A percentile compares a stretch with the other conserved stretches of the same genome.
phyloP scores from a whole-genome alignment of 2,113 vertebrate species.

The Saccopteryx leptura region DNA sequence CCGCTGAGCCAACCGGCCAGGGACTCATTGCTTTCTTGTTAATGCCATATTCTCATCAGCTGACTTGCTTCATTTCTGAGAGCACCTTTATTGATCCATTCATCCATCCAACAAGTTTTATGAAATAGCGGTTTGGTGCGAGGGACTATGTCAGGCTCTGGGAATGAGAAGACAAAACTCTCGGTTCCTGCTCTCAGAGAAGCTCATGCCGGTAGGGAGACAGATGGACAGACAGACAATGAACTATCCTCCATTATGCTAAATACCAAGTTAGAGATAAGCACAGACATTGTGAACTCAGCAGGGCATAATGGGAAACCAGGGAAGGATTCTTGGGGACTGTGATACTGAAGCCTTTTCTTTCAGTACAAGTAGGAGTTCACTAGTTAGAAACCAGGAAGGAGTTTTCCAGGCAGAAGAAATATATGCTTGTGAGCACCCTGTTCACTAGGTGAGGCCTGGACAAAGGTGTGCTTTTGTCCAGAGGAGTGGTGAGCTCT shows the following conservation, averaged over 20 bases:
- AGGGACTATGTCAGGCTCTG: not conserved
- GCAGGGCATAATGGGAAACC: not conserved
- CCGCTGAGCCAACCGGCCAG: too few species aligned
- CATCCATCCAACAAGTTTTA: not conserved
- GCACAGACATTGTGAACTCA: not conserved
- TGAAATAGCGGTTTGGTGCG: not conserved
- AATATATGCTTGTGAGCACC: not conserved
- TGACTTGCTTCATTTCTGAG: not conserved
- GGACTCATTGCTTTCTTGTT: not conserved
- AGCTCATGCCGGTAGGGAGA: not conserved
- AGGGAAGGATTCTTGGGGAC: not conserved
- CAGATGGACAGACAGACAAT: not conserved
- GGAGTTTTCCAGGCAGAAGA: not conserved
- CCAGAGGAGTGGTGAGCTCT: not conserved
- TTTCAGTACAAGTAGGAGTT: not conserved
- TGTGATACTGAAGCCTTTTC: not conserved
- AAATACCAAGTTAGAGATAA: not conserved
- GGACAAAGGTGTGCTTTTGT: not conserved
- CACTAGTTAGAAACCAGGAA: slow-evolving; percentile 10
- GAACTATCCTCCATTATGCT: not conserved
- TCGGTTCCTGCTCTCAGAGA: not conserved
- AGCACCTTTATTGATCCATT: not conserved
- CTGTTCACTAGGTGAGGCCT: not conserved
- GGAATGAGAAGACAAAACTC: not conserved
- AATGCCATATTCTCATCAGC: not conserved